These are phyloP conservation scores for Rapana venosa DNA, from an alignment of 2,888 invertebrate species.

Conservation along the genomic window DNA sequence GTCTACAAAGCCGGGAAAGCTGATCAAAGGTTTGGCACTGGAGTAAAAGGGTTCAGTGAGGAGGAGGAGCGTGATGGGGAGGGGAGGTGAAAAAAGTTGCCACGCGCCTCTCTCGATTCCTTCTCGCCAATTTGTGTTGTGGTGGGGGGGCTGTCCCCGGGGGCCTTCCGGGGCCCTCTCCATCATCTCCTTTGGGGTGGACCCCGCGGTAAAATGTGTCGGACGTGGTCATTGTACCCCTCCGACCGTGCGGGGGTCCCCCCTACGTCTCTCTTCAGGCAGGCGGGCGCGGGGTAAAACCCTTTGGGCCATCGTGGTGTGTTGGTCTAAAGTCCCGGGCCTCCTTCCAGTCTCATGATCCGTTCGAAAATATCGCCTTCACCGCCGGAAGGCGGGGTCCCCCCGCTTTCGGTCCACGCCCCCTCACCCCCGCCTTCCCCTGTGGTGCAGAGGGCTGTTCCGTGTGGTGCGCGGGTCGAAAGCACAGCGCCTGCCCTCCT, in stretches of 20 bases:
- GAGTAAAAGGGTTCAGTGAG: no score
- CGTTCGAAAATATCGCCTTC: conserved; percentile 75
- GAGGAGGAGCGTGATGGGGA: no score
- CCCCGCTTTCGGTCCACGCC: conserved; percentile 66
- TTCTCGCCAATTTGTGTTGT: no score
- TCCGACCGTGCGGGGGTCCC: conserved; percentile 73
- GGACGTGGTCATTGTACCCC: conserved; percentile 76
- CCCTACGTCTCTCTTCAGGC: conserved; percentile 63
- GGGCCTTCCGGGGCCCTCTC: conserved; percentile 78
- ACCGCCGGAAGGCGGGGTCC: conserved; percentile 57
- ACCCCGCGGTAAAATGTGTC: conserved; percentile 78
- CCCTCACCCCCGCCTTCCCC: conserved; percentile 69
- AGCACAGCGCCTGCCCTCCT: conserved; percentile 70
- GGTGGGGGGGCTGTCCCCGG: no score
- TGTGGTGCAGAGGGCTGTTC: no score
- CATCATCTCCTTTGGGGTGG: conserved; percentile 79
- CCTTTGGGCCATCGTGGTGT: conserved; percentile 79
- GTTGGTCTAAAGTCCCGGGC: conserved; percentile 80
- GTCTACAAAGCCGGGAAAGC: no score
- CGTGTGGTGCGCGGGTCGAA: conserved; percentile 58
- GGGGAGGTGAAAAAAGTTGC: no score
- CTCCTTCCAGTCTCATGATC: conserved; percentile 78
- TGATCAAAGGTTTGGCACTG: no score
- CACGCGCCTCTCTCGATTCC: no score
- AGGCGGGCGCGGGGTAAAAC: conserved; percentile 79